Conservation (phyloP, 37 sponge, comb jelly and placozoan genomes). For the Diacarnus erythraeanus region DNA sequence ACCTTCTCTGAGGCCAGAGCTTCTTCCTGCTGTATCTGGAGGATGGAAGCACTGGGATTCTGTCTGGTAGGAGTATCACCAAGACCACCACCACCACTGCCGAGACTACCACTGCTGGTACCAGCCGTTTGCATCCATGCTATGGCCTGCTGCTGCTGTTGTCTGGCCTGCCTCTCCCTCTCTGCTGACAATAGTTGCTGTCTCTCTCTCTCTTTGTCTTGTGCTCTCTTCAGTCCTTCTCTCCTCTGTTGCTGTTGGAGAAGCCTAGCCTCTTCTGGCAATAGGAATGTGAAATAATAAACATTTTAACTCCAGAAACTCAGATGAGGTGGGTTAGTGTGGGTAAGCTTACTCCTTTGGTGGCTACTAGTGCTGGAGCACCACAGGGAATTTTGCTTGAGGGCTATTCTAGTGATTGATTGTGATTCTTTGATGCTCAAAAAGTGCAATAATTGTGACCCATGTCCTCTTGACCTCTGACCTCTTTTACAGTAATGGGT, state of each 20-base stretch:
- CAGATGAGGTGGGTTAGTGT: too few relatives aligned
- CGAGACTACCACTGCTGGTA: not conserved
- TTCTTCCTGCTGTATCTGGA: constrained; percentile 76
- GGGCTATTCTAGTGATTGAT: too few relatives aligned
- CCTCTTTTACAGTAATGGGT: too few relatives aligned
- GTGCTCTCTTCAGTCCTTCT: not conserved
- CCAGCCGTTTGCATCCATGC: not conserved
- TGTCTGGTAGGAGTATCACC: not conserved
- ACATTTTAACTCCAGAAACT: too few relatives aligned
- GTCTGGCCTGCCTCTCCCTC: not conserved
- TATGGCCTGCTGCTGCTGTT: constrained; percentile 19
- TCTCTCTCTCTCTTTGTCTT: constrained; percentile 9
- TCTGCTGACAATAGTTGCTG: constrained; percentile 5
- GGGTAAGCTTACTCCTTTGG: too few relatives aligned
- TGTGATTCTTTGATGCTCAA: too few relatives aligned
- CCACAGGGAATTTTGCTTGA: too few relatives aligned
- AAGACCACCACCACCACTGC: too few relatives aligned
- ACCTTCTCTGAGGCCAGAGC: not conserved
- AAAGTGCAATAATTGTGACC: too few relatives aligned
- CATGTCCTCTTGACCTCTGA: too few relatives aligned
- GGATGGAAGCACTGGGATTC: constrained; percentile 46
- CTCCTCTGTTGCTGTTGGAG: constrained; percentile 14
- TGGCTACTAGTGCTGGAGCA: too few relatives aligned
- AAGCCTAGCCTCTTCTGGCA: constrained; percentile 4
- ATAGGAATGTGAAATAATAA: too few relatives aligned